These are phyloP conservation scores for Coranthus polyacanthus DNA, from an alignment of 2,797 vertebrate species.

Conservation along the genomic window DNA sequence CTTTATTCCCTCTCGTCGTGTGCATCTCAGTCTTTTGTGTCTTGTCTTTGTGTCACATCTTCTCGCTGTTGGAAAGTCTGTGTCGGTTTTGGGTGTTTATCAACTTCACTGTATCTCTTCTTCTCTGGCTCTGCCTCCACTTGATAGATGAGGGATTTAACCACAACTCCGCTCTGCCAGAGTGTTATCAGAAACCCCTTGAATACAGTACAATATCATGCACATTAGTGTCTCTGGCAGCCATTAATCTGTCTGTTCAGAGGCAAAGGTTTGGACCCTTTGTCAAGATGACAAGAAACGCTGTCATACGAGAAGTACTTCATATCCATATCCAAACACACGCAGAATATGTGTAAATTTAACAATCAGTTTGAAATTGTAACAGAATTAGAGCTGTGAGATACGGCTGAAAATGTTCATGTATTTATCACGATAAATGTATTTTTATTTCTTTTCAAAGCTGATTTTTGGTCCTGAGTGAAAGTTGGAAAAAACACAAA, in stretches of 20 bases:
- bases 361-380: no score
- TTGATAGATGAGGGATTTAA: conserved; percentile 44
- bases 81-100: conserved; percentile 29
- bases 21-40: conserved; percentile 30
- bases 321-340: no score
- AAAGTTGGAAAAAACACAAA: no score
- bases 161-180: conserved; percentile 19
- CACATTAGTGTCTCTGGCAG: conserved; percentile 44
- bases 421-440: no score
- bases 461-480: no score
- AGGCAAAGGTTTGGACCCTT: conserved; percentile 22
- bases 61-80: conserved; percentile 29
- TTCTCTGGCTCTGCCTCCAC: conserved; percentile 17
- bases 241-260: conserved; percentile 43
- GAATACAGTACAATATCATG: conserved; percentile 40
- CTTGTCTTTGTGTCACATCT: conserved; percentile 20
- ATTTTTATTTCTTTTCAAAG: no score
- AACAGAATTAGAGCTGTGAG: no score
- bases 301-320: no score
- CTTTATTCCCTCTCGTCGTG: conserved; percentile 35
- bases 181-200: conserved; percentile 35
- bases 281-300: conserved; percentile 30
- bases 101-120: conserved; percentile 29
- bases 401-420: no score
- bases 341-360: not conserved